Conservation (phyloP, 2,797 vertebrate species). For the Sebastolobus altivelis region DNA sequence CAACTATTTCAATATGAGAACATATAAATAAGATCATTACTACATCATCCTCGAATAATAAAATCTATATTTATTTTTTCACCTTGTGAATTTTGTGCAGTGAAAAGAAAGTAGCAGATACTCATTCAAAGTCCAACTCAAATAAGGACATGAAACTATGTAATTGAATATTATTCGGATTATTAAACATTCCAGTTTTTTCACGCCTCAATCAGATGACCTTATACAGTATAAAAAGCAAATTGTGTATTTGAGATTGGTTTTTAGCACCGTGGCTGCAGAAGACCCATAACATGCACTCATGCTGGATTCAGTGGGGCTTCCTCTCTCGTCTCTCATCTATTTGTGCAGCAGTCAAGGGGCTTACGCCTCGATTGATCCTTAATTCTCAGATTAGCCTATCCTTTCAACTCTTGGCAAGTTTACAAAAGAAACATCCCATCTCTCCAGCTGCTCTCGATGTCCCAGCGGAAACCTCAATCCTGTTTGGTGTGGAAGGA, state of each 20-base stretch:
- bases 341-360: slow-evolving; percentile 39
- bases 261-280: no score
- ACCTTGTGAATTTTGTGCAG: not conserved
- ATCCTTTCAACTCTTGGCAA: slow-evolving; percentile 58
- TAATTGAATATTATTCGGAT: not conserved
- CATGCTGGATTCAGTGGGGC: not conserved
- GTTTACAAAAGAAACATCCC: slow-evolving; percentile 60
- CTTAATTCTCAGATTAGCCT: slow-evolving; percentile 60
- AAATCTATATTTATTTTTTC: not conserved
- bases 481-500: not conserved
- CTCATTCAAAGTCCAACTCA: not conserved
- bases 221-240: no score
- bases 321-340: slow-evolving; percentile 30
- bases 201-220: not conserved
- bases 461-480: slow-evolving; percentile 40
- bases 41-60: not conserved
- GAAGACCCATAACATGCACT: no score
- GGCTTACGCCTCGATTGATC: slow-evolving; percentile 67
- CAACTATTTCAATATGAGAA: not conserved
- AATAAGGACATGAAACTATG: not conserved
- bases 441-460: slow-evolving; percentile 29
- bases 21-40: not conserved
- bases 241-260: no score
- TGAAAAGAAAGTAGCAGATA: not conserved
- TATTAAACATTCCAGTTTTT: slow-evolving; percentile 2